Conservation (phyloP, 2,797 vertebrate species). For the Mus caroli region DNA sequence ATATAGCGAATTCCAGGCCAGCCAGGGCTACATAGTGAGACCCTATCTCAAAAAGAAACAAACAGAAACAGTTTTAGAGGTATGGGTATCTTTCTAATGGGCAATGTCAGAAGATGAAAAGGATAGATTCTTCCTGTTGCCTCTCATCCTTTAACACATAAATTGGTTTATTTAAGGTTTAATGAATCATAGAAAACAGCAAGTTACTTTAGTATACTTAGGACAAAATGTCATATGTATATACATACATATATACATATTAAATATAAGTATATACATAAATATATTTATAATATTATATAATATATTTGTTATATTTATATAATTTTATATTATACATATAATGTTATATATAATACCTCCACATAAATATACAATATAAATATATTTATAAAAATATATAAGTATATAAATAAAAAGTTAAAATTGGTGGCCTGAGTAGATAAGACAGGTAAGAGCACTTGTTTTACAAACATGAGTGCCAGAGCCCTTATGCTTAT, state of each 20-base stretch:
- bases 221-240: background rate
- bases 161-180: slow-evolving; percentile 11
- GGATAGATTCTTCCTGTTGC: background rate
- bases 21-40: background rate
- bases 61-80: background rate
- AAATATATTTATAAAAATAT: background rate
- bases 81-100: background rate
- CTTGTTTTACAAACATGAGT: background rate
- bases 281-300: background rate
- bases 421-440: background rate
- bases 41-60: background rate
- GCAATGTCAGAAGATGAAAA: background rate
- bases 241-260: background rate
- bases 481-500: background rate
- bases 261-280: background rate
- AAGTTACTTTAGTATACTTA: background rate
- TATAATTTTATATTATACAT: background rate
- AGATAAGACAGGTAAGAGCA: background rate
- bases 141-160: background rate
- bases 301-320: background rate
- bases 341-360: background rate
- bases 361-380: background rate
- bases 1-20: background rate
- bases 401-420: background rate
- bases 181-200: background rate